These are phyloP conservation scores for Seladonia tumulorum DNA, from an alignment of 2,888 invertebrate genomes.

Conservation along the genomic window DNA sequence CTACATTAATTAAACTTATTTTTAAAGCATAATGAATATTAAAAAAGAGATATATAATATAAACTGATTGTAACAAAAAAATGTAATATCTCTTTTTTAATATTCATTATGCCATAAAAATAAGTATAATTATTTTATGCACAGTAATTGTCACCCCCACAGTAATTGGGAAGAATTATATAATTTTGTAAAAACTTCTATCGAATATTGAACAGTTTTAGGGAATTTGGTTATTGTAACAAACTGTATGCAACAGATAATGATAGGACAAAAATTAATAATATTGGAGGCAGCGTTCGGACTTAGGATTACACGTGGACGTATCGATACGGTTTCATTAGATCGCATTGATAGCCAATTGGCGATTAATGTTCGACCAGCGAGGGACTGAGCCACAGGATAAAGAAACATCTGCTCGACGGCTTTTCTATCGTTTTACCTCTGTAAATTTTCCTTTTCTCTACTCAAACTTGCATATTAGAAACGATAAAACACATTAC, in stretches of 20 bases:
- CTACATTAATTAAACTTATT: no score
- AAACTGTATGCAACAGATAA: not conserved
- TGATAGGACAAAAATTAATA: not conserved
- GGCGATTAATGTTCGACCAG: constrained; percentile 58
- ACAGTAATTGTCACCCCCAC: no score
- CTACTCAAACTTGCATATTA: not conserved
- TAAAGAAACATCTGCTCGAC: constrained; percentile 49
- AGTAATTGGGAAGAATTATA: no score
- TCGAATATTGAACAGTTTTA: no score
- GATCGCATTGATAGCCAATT: constrained; percentile 68
- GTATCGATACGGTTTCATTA: constrained; percentile 68
- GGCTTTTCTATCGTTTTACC: constrained; percentile 16
- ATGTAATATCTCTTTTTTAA: no score
- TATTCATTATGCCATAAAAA: no score
- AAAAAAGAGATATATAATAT: no score
- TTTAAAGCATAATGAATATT: no score
- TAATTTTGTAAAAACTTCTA: no score
- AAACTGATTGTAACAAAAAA: no score
- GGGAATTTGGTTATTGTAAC: not conserved
- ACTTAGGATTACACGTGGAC: constrained; percentile 27
- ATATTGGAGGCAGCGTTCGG: not conserved
- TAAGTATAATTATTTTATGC: no score
- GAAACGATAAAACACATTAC: not conserved
- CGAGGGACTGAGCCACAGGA: constrained; percentile 36
- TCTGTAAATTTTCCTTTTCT: constrained; percentile 1